Conservation (phyloP, 1,140 invertebrate species). For the Pissodes strobi region DNA sequence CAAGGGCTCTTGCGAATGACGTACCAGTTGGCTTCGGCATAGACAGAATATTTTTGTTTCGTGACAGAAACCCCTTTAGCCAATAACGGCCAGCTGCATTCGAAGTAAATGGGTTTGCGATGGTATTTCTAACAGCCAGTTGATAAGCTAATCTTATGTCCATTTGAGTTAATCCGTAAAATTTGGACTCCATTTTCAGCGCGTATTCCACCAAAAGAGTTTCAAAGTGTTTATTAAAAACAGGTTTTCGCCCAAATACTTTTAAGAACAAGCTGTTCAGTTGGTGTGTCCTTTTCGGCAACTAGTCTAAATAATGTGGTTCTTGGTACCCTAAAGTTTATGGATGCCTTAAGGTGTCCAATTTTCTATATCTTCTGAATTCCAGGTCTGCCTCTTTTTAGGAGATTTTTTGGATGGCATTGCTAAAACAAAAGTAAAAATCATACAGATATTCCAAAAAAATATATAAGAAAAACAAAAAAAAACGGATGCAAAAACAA, state of each 20-base stretch:
- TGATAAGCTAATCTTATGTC: conserved; percentile 18
- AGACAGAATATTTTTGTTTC: conserved; percentile 2
- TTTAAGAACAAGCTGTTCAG: neutral
- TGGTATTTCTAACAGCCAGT: conserved; percentile 2
- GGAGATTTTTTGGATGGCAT: neutral
- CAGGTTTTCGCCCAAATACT: conserved; percentile 2
- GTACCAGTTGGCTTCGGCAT: conserved; percentile 22
- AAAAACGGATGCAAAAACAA: no score
- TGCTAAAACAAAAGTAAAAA: neutral
- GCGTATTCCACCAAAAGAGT: conserved; percentile 1
- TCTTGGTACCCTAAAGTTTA: conserved; percentile 12
- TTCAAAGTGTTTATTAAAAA: neutral
- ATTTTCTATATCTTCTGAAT: conserved; percentile 17
- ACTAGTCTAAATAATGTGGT: conserved; percentile 4
- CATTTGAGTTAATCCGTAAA: conserved; percentile 12
- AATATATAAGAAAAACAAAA: no score
- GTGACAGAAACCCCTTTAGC: conserved; percentile 7
- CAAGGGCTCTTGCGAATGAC: conserved; percentile 16
- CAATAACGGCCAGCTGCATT: conserved; percentile 13
- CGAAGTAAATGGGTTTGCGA: conserved; percentile 11
- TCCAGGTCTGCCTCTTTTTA: conserved; percentile 16
- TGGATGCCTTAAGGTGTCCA: conserved; percentile 5
- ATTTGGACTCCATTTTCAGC: conserved; percentile 19
- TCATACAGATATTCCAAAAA: no score
- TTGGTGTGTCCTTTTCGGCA: neutral